These are phyloP conservation scores for Montipora capricornis DNA, from an alignment of 64 coral and sea anemone genomes.

Conservation along the genomic window DNA sequence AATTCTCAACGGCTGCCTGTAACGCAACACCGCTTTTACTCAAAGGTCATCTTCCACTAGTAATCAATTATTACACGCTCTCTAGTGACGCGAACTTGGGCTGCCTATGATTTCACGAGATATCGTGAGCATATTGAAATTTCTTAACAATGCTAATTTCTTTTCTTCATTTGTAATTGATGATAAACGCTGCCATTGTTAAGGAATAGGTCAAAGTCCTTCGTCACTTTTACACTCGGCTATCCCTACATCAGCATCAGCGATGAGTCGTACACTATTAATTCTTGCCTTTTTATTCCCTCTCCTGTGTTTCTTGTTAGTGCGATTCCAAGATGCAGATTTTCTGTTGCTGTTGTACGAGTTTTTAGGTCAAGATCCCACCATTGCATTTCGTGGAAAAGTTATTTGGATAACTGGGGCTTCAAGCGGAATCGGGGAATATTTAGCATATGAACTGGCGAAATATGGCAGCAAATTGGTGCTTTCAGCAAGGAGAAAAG, in stretches of 20 bases:
- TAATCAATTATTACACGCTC: too few species aligned
- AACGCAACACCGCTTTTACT: too few species aligned
- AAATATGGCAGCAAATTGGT: slow-evolving; percentile 59
- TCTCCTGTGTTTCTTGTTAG: slow-evolving; percentile 45
- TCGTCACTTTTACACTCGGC: too few species aligned
- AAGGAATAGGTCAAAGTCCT: too few species aligned
- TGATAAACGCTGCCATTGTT: too few species aligned
- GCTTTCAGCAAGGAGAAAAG: slow-evolving; percentile 71
- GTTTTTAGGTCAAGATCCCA: slow-evolving; percentile 43
- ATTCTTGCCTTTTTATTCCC: slow-evolving; percentile 28
- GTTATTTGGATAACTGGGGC: slow-evolving; percentile 81
- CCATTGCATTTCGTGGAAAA: slow-evolving; percentile 41
- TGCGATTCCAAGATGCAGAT: slow-evolving; percentile 59
- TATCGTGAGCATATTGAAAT: too few species aligned
- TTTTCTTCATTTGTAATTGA: too few species aligned
- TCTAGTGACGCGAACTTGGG: too few species aligned
- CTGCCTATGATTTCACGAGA: too few species aligned
- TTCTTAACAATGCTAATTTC: too few species aligned
- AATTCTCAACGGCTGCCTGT: too few species aligned
- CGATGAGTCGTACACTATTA: background rate
- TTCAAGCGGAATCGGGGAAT: slow-evolving; percentile 71
- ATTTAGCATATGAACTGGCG: slow-evolving; percentile 64
- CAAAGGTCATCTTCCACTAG: too few species aligned
- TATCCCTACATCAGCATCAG: background rate
- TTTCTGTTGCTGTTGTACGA: slow-evolving; percentile 37